Evolutionary conservation across 2,888 invertebrate genomes (phyloP), one percentile per base, ranked within the genome.

Genomic region (Reticulitermes lucifugus): DNA sequence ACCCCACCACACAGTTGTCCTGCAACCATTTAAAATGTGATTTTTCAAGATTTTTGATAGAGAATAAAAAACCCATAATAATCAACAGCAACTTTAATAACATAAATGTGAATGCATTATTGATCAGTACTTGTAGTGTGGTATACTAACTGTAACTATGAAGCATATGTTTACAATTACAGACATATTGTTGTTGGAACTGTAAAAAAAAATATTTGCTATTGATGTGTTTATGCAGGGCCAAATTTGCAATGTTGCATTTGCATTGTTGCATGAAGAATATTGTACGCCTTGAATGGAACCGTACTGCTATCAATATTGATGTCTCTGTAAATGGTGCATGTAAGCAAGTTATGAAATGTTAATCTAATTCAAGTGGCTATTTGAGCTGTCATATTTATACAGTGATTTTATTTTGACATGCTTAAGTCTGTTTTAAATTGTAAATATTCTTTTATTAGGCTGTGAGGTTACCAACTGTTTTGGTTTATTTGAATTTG

Each of bases 261-360:
- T 73, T 60, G 60, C 59, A 80, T 80, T 80, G 80, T 60, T 80
- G 80, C 80, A 60, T 80, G 80, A 41, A 73, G 60, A 80, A 80
- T 59, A 60, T 46, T 80, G 80, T 80, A 80, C 41, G 81, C 81
- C 81, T 81, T 81, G 81, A 81, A 81, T 81, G 81, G 65, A 65
- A 65, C 81, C 43, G 70, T 81, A 81, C 81, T 80, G 80, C 41
- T 80, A 80, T 80, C 65, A 77, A 77, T 55, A 79, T 79, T 55
- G 59, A 51, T 80, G 80, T 80, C 55, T 80, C 55, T 80, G 55
- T 80, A 80, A 59, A 55, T 51, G 79, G 55, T 79, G 79, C 51
- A 79, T 79, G 77, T 77, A 51, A 43, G 79, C 51, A 55, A 79
- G 79, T 46, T 79, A 65, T 65, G 65, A 65, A n/a, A 65, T 65